Evolutionary conservation across 1,140 invertebrate genomes (phyloP).

Genomic region (Lepidurus arcticus): DNA sequence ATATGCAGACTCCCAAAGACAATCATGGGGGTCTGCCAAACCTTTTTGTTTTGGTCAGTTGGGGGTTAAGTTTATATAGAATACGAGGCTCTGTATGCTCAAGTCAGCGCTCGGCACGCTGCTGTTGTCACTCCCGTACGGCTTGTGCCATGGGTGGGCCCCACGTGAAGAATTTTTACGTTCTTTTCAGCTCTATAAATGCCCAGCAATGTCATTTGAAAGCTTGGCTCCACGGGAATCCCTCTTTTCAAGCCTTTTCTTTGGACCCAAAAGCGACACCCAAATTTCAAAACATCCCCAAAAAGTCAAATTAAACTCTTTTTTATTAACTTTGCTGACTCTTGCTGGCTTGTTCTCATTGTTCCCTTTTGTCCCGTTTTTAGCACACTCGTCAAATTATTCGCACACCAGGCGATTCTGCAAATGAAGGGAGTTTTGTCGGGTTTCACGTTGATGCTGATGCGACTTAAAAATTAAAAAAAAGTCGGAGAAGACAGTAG

Average conservation of each 20-base stretch:
- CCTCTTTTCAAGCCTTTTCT: neutral
- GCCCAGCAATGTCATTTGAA: slow-evolving; percentile 4
- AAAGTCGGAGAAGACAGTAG: neutral
- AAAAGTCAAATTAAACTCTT: neutral
- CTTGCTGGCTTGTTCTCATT: neutral
- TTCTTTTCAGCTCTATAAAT: slow-evolving; percentile 17
- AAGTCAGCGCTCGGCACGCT: neutral
- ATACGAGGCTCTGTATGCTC: neutral
- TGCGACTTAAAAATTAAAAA: too few species aligned
- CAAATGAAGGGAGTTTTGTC: too few species aligned
- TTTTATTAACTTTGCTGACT: neutral
- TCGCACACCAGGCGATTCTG: too few species aligned
- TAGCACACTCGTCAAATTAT: neutral
- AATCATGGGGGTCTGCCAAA: slow-evolving; percentile 15
- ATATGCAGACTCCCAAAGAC: slow-evolving; percentile 7
- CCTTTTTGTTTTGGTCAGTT: slow-evolving; percentile 22
- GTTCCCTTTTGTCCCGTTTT: neutral
- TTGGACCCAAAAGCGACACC: neutral
- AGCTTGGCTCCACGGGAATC: neutral
- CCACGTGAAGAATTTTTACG: slow-evolving; percentile 7
- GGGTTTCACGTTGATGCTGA: too few species aligned
- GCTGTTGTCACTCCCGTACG: slow-evolving; percentile 20
- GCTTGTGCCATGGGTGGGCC: slow-evolving; percentile 20
- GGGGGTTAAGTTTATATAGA: slow-evolving; percentile 22
- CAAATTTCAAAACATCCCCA: neutral